These are phyloP conservation scores for Leptinotarsa tumamoca DNA, from an alignment of 2,888 invertebrate species.

Conservation along the genomic window DNA sequence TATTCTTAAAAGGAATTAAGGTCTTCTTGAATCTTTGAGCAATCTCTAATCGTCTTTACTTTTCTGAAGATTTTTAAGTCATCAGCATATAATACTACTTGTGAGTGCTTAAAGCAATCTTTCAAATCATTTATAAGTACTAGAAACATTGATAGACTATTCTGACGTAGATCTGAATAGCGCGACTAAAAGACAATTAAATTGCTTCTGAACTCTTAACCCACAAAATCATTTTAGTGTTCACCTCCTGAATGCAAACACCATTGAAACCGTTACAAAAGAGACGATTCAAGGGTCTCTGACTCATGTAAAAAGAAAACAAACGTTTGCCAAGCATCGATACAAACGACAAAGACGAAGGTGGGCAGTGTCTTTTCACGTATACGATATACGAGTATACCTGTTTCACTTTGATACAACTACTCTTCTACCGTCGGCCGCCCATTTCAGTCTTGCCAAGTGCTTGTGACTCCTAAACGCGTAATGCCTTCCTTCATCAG, in stretches of 20 bases:
- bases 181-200: background rate
- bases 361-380: slow-evolving; percentile 4
- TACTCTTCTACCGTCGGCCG: background rate
- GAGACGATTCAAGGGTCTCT: slow-evolving; percentile 38
- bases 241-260: slow-evolving; percentile 10
- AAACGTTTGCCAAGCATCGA: slow-evolving; percentile 32
- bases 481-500: slow-evolving; percentile 19
- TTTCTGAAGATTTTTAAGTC: too few species aligned
- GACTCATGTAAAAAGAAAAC: slow-evolving; percentile 44
- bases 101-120: too few species aligned
- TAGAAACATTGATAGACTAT: background rate
- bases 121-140: too few species aligned
- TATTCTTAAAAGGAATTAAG: too few species aligned
- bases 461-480: background rate
- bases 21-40: too few species aligned
- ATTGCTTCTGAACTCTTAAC: slow-evolving; percentile 13
- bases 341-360: slow-evolving; percentile 40
- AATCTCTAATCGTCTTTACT: too few species aligned
- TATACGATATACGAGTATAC: slow-evolving; percentile 4
- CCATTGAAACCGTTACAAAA: slow-evolving; percentile 43
- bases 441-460: slow-evolving; percentile 1
- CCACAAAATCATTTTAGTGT: slow-evolving; percentile 7
- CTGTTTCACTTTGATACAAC: slow-evolving; percentile 14
- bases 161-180: background rate
- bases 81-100: too few species aligned